Percentiles rank a stretch among this genome's conserved stretches.
Conservation (phyloP, 2,888 invertebrate genomes). For the Ectemnius lituratus region DNA sequence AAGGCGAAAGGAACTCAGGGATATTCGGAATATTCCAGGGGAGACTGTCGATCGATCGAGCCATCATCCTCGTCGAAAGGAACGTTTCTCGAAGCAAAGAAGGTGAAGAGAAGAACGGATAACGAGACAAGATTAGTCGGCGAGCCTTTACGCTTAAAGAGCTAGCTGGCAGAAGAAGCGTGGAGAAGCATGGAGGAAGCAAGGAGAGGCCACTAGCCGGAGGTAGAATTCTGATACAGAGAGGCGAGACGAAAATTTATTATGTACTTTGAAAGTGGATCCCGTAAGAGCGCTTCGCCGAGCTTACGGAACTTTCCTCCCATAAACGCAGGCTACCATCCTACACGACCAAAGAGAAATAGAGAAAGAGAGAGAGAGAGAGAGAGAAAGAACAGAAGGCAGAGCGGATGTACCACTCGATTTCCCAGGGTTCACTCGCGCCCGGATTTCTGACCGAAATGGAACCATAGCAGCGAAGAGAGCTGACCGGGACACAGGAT, state of each 20-base stretch:
- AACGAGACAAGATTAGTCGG: background rate
- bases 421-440: background rate
- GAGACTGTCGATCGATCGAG: too few relatives aligned
- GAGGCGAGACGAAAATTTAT: background rate
- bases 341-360: background rate
- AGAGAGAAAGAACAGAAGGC: background rate
- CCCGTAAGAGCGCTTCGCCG: conserved; percentile 26
- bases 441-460: too few relatives aligned
- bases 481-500: background rate
- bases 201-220: background rate
- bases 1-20: too few relatives aligned
- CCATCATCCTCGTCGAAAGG: too few relatives aligned
- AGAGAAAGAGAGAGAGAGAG: too few relatives aligned
- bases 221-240: background rate
- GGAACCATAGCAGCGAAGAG: too few relatives aligned
- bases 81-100: too few relatives aligned
- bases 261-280: conserved; percentile 11
- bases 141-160: conserved; percentile 4
- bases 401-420: background rate
- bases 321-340: conserved; percentile 1
- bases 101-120: background rate
- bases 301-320: conserved; percentile 20
- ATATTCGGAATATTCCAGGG: too few relatives aligned
- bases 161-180: background rate
- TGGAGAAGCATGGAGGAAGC: background rate